Evolutionary conservation across 2,888 invertebrate genomes (phyloP).

Genomic region (Torymus texanus): DNA sequence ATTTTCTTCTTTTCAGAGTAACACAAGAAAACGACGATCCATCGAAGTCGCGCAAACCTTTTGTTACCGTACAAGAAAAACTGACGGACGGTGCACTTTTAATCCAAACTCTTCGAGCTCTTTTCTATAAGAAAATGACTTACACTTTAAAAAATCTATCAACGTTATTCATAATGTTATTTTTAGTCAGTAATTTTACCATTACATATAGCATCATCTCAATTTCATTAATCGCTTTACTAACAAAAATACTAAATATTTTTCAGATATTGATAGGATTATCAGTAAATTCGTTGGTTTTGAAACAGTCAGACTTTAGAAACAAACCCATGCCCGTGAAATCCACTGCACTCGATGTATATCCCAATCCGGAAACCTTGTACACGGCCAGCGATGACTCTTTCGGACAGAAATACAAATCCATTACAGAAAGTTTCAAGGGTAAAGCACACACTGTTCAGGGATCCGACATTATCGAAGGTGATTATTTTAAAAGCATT

Average conservation of each 20-base stretch:
- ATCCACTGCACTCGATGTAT: slow-evolving; percentile 68
- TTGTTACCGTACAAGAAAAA: slow-evolving; percentile 61
- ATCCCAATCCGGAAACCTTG: slow-evolving; percentile 65
- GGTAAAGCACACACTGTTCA: slow-evolving; percentile 53
- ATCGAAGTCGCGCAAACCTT: slow-evolving; percentile 60
- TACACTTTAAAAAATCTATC: slow-evolving; percentile 69
- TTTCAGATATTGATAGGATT: slow-evolving; percentile 30
- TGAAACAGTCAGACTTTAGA: slow-evolving; percentile 11
- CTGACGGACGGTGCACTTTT: slow-evolving; percentile 65
- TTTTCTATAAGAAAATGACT: slow-evolving; percentile 70
- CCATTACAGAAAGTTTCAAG: slow-evolving; percentile 57
- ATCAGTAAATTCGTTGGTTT: slow-evolving; percentile 34
- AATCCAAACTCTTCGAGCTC: slow-evolving; percentile 67
- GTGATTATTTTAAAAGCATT: no score
- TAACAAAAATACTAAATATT: not conserved
- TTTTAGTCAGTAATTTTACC: slow-evolving; percentile 30
- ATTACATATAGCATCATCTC: not conserved
- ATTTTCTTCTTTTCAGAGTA: slow-evolving; percentile 20
- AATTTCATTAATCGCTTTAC: no score
- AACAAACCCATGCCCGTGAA: slow-evolving; percentile 54
- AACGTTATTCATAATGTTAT: slow-evolving; percentile 57
- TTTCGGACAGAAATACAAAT: slow-evolving; percentile 60
- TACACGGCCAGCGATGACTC: slow-evolving; percentile 61
- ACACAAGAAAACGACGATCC: slow-evolving; percentile 60
- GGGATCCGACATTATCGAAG: no score